Conservation (phyloP, 2,888 invertebrate species). For the Deilephila elpenor region DNA sequence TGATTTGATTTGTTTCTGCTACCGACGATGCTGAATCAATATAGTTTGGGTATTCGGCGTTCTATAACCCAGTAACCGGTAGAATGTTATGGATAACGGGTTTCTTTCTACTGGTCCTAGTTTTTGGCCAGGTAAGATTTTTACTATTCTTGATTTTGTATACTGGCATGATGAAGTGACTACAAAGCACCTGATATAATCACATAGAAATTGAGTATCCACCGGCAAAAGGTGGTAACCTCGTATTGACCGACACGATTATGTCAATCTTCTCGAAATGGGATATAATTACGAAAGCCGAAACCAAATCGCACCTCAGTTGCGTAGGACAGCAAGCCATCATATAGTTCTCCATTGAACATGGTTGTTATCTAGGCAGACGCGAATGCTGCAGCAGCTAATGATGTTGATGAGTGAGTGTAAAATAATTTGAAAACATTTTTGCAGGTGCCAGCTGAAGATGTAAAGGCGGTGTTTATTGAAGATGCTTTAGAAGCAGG, state of each 20-base stretch:
- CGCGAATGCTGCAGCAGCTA: too few species aligned
- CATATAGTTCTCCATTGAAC: too few species aligned
- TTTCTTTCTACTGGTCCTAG: constrained; percentile 52
- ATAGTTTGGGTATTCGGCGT: constrained; percentile 16
- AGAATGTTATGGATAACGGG: constrained; percentile 59
- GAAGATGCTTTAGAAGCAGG: constrained; percentile 43
- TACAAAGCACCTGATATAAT: neutral
- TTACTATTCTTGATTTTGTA: neutral
- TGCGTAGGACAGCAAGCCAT: too few species aligned
- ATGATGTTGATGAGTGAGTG: too few species aligned
- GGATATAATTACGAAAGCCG: too few species aligned
- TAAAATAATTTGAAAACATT: neutral
- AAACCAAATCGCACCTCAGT: too few species aligned
- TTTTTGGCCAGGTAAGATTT: constrained; percentile 56
- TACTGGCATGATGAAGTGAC: neutral
- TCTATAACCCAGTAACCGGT: constrained; percentile 45
- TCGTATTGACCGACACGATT: too few species aligned
- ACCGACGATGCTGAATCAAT: constrained; percentile 26
- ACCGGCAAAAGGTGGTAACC: too few species aligned
- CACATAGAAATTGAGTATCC: too few species aligned
- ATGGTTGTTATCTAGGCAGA: too few species aligned
- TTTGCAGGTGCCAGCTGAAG: constrained; percentile 26
- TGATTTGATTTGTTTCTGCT: constrained; percentile 30
- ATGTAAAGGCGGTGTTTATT: constrained; percentile 42
- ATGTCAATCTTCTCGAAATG: too few species aligned